A percentile compares a stretch with the other conserved stretches of the same genome.
These are phyloP conservation scores for Recurvirostra avosetta DNA, from an alignment of 2,113 vertebrate genomes.

Conservation along the genomic window DNA sequence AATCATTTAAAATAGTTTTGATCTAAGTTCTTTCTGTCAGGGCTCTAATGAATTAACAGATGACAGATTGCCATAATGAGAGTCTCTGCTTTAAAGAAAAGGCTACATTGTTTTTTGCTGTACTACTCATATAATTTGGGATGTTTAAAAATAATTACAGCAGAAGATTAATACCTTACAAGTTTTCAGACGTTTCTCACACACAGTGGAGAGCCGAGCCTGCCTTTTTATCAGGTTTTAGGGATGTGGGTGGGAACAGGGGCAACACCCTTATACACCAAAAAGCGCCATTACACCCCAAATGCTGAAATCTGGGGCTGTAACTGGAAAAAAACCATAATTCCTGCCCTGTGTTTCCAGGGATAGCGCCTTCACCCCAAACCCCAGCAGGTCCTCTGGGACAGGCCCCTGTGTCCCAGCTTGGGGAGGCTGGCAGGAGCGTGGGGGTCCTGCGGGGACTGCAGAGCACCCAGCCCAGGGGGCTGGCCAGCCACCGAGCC, in stretches of 20 bases:
- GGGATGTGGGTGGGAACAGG: neutral
- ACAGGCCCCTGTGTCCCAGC: fast-evolving
- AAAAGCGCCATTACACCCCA: too few relatives aligned
- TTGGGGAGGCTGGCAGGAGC: fast-evolving
- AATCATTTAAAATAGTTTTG: conserved; percentile 15
- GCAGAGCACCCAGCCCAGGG: too few relatives aligned
- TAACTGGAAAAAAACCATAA: fast-evolving
- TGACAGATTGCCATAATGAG: conserved; percentile 25
- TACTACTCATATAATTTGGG: neutral
- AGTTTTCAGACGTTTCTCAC: neutral
- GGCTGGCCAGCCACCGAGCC: too few relatives aligned
- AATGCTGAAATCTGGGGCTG: fast-evolving
- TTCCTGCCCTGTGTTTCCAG: fast-evolving
- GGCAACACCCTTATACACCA: neutral
- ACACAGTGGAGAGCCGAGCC: neutral
- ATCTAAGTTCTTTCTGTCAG: conserved; percentile 25
- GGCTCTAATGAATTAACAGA: conserved; percentile 39
- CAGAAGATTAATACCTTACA: neutral
- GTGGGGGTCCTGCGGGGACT: neutral
- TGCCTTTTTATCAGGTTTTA: fast-evolving
- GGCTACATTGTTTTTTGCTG: neutral
- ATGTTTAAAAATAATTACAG: neutral
- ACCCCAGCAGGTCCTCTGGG: fast-evolving
- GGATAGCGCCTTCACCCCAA: fast-evolving
- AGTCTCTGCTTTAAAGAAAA: neutral